Conservation (phyloP, 1,140 invertebrate genomes). For the Theocolax elegans region DNA sequence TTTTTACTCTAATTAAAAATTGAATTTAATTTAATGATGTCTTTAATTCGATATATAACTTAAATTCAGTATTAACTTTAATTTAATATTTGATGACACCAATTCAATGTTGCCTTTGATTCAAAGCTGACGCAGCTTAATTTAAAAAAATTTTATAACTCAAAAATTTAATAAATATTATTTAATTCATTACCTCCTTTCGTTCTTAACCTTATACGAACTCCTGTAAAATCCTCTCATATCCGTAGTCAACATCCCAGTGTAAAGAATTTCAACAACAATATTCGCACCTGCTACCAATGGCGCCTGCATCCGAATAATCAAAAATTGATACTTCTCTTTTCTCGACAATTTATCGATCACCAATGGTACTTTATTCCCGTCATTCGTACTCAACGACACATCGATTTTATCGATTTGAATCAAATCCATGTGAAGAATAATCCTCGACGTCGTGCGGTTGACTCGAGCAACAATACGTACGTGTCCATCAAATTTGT, state of each 20-base stretch:
- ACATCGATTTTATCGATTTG: constrained; percentile 67
- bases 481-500: neutral
- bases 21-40: too few species aligned
- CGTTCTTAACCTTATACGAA: constrained; percentile 71
- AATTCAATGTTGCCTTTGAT: neutral
- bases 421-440: constrained; percentile 79
- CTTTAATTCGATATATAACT: too few species aligned
- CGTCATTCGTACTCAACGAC: too few species aligned
- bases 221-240: constrained; percentile 85
- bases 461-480: constrained; percentile 64
- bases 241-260: constrained; percentile 69
- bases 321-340: constrained; percentile 16
- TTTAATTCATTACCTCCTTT: constrained; percentile 64
- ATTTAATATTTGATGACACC: neutral
- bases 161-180: too few species aligned
- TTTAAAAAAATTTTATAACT: neutral
- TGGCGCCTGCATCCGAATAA: neutral
- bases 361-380: too few species aligned
- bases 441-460: constrained; percentile 76
- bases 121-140: neutral
- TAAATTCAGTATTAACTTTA: neutral
- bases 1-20: too few species aligned
- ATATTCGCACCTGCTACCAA: constrained; percentile 49
- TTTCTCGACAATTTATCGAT: neutral
- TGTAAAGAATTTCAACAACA: constrained; percentile 67